Percentiles rank a stretch among this genome's conserved stretches.
phyloP scores from a whole-genome alignment of 2,888 invertebrate genomes.

The Leptopterna dolabrata region DNA sequence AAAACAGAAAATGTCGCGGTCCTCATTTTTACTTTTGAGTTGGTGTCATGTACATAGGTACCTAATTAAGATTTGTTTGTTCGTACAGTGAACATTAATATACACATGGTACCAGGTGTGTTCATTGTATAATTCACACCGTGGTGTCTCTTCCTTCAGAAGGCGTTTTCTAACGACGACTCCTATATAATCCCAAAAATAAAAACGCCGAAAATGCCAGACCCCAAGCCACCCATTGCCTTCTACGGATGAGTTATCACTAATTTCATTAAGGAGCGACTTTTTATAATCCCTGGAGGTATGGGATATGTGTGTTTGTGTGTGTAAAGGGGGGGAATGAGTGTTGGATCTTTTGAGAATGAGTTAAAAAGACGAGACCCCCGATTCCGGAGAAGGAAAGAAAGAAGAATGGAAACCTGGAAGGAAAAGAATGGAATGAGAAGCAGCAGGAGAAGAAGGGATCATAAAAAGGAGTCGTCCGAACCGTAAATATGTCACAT shows the following conservation, averaged over 20 bases:
- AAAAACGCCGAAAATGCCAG: not conserved
- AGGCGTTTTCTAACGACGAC: not conserved
- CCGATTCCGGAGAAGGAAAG: not conserved
- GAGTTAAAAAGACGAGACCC: not conserved
- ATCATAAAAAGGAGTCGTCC: constrained; percentile 32
- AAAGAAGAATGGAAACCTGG: constrained; percentile 18
- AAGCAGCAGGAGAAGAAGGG: constrained; percentile 24
- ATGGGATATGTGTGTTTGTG: too few species aligned
- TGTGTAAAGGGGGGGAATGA: not conserved
- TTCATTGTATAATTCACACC: too few species aligned
- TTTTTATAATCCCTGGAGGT: constrained; percentile 28
- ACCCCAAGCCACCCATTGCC: not conserved
- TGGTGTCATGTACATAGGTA: too few species aligned
- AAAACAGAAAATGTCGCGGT: too few species aligned
- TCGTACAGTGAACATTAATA: too few species aligned
- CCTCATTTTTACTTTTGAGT: too few species aligned
- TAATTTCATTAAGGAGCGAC: constrained; percentile 50
- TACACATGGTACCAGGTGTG: too few species aligned
- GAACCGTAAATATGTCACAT: constrained; percentile 24
- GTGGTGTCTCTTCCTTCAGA: not conserved
- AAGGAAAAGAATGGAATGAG: constrained; percentile 29
- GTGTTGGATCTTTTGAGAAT: constrained; percentile 13
- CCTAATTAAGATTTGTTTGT: too few species aligned
- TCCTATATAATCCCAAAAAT: not conserved
- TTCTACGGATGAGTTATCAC: constrained; percentile 32